Percentiles rank a stretch among this genome's conserved stretches.
Conservation (phyloP, 2,113 vertebrate species). For the Nothoprocta perdicaria region DNA sequence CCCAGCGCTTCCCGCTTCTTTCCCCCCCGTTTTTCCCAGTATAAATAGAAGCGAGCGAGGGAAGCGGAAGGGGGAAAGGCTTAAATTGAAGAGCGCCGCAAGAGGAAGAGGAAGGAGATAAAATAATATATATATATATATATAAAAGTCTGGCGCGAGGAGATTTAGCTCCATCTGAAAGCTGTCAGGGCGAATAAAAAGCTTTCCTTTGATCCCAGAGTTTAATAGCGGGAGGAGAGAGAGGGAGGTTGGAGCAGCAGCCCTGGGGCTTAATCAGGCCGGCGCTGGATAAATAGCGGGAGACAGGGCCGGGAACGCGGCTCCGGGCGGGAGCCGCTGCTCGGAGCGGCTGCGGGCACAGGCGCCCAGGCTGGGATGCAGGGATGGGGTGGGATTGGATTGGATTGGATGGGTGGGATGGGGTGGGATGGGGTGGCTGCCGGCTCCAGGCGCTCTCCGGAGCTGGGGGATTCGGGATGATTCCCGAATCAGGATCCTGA, state of each 20-base stretch:
- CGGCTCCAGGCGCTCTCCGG: no score
- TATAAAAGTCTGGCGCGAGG: conserved; percentile 19
- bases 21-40: neutral
- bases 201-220: conserved; percentile 75
- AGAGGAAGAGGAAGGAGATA: neutral
- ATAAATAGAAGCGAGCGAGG: neutral
- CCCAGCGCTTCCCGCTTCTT: neutral
- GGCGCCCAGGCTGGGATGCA: no score
- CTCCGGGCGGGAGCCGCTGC: neutral
- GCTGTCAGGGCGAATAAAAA: conserved; percentile 77
- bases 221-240: conserved; percentile 63
- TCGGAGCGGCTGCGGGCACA: no score
- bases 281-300: conserved; percentile 66
- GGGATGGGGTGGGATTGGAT: no score
- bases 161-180: conserved; percentile 82
- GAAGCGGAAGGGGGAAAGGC: neutral
- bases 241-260: conserved; percentile 41
- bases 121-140: neutral
- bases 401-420: no score
- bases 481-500: no score
- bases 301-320: conserved; percentile 50
- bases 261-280: conserved; percentile 73
- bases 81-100: conserved; percentile 10
- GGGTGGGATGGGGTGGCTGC: no score
- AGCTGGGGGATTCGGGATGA: no score